These are phyloP conservation scores for Apantesis nais DNA, from an alignment of 2,888 invertebrate species.

Conservation along the genomic window DNA sequence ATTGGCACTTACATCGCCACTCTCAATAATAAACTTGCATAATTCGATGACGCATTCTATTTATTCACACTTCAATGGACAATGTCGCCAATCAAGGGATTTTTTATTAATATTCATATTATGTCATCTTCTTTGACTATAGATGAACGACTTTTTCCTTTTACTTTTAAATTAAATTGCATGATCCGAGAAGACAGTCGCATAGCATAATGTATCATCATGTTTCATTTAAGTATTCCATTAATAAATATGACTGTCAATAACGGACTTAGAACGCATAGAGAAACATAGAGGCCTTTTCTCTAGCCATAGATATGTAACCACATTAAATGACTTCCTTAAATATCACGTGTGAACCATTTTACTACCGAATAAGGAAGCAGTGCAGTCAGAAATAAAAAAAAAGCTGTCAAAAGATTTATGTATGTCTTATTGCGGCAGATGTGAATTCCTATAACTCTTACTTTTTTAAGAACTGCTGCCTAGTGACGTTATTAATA, in stretches of 20 bases:
- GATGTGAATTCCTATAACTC: neutral
- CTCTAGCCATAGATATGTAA: neutral
- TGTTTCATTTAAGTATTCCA: neutral
- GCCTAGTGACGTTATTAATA: neutral
- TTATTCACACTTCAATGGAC: neutral
- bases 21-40: conserved; percentile 33
- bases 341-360: conserved; percentile 4
- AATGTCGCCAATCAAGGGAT: neutral
- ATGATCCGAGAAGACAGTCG: no score
- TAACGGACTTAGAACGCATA: neutral
- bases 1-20: conserved; percentile 27
- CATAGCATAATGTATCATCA: neutral
- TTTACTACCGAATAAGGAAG: conserved; percentile 19
- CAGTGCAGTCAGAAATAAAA: neutral
- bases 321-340: neutral
- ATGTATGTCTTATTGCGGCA: neutral
- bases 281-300: neutral
- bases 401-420: conserved; percentile 16
- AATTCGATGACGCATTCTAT: conserved; percentile 18
- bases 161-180: no score
- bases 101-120: neutral
- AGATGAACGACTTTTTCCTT: no score
- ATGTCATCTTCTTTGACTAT: neutral
- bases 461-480: neutral
- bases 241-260: neutral